These are phyloP conservation scores for Menidia menidia DNA, from an alignment of 2,797 vertebrate species.

Conservation along the genomic window DNA sequence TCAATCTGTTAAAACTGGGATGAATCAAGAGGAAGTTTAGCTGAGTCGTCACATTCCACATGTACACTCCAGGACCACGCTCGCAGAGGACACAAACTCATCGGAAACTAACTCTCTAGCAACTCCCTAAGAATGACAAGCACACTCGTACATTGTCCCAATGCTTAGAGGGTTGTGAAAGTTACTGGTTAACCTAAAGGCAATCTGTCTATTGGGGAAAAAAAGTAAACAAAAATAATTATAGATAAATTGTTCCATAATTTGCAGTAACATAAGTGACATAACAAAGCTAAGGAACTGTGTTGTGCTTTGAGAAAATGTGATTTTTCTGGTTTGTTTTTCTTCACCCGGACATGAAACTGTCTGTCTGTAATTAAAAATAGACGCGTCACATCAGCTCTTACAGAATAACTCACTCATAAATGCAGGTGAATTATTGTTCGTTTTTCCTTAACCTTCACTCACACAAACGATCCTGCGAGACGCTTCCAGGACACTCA, in stretches of 20 bases:
- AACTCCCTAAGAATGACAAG: no score
- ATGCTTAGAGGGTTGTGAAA: neutral
- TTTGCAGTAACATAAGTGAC: neutral
- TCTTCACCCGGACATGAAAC: neutral
- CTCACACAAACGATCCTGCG: neutral
- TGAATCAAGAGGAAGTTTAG: conserved; percentile 64
- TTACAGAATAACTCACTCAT: neutral
- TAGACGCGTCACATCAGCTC: neutral
- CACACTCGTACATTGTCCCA: neutral
- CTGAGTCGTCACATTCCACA: conserved; percentile 74
- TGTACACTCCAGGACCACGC: conserved; percentile 56
- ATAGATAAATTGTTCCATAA: neutral
- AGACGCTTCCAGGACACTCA: neutral
- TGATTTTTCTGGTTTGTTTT: neutral
- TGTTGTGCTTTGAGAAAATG: neutral
- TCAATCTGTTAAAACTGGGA: conserved; percentile 42
- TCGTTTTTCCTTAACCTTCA: neutral
- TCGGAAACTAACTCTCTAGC: conserved; percentile 22
- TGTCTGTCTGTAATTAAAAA: neutral
- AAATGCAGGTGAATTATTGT: conserved; percentile 11
- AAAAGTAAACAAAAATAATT: neutral
- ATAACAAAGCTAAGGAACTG: neutral
- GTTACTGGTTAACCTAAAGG: neutral
- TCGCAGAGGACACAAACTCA: conserved; percentile 20
- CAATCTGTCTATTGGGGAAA: neutral